Conservation (phyloP, 2,797 vertebrate species). For the Mustela erminea region DNA sequence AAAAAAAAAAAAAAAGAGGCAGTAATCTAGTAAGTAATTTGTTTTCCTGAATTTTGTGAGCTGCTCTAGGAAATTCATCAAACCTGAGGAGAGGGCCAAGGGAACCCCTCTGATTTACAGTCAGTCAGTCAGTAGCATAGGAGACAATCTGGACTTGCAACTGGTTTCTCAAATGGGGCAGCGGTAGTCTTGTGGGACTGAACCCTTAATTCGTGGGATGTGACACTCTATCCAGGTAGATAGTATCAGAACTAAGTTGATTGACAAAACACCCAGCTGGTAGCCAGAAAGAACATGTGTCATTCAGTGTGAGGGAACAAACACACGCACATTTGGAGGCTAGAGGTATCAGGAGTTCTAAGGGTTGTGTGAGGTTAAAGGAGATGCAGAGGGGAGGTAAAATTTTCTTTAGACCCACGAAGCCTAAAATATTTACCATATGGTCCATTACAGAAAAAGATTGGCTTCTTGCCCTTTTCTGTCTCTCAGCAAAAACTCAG, state of each 20-base stretch:
- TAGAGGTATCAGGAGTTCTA: neutral
- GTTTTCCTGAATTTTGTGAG: neutral
- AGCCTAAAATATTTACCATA: neutral
- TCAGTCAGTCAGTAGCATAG: neutral
- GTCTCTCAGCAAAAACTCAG: neutral
- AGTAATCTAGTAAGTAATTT: neutral
- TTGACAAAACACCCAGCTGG: neutral
- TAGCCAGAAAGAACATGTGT: neutral
- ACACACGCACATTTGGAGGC: neutral
- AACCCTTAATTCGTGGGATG: neutral
- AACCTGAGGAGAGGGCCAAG: neutral
- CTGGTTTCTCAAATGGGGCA: neutral
- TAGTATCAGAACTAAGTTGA: neutral
- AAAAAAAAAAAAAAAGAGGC: neutral
- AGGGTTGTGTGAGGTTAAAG: neutral
- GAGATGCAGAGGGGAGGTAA: neutral
- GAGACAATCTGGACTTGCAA: neutral
- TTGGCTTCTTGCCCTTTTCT: neutral
- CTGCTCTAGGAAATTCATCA: neutral
- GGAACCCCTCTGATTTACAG: neutral
- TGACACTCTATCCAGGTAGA: neutral
- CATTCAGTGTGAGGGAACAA: neutral
- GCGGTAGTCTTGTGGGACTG: neutral
- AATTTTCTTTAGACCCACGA: neutral
- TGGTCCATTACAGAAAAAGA: neutral